A percentile compares a stretch with the other conserved stretches of the same genome.
These are phyloP conservation scores for Umimayanthus chanpuru DNA, from an alignment of 92 coral and sea anemone genomes.

Conservation along the genomic window DNA sequence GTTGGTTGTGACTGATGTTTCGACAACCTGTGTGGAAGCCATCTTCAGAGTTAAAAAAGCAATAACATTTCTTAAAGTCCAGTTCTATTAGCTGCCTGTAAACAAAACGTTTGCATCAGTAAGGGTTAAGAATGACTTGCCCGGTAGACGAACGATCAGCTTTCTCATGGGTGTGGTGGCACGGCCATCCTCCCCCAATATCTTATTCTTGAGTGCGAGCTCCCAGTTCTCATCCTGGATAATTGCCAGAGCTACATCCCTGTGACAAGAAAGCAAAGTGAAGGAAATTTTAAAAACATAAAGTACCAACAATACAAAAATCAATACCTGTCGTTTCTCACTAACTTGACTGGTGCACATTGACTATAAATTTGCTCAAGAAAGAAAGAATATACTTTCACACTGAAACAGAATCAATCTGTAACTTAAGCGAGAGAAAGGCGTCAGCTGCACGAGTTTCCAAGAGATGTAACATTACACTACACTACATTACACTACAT, in stretches of 20 bases:
- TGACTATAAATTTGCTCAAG: neutral
- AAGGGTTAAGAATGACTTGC: conserved; percentile 41
- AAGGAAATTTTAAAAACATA: neutral
- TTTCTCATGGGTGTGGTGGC: conserved; percentile 94
- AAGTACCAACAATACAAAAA: neutral
- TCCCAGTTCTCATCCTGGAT: conserved; percentile 83
- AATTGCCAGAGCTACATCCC: conserved; percentile 85
- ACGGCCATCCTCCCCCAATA: conserved; percentile 62
- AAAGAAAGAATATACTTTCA: neutral
- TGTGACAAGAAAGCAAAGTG: conserved; percentile 3
- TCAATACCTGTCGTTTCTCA: too few relatives aligned
- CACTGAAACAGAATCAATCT: neutral
- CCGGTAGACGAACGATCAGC: conserved; percentile 83
- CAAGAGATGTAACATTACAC: too few relatives aligned
- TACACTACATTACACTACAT: too few relatives aligned
- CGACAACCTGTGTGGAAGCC: too few relatives aligned
- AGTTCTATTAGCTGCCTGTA: too few relatives aligned
- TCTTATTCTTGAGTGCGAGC: conserved; percentile 76
- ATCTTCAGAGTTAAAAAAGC: neutral
- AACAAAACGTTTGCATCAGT: neutral
- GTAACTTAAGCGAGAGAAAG: neutral
- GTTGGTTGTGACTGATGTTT: too few relatives aligned
- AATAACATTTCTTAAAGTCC: too few relatives aligned
- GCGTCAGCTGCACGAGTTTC: neutral
- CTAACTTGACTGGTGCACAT: neutral